phyloP scores from a whole-genome alignment of 1,140 invertebrate genomes.

The Leptopilina clavipes region DNA sequence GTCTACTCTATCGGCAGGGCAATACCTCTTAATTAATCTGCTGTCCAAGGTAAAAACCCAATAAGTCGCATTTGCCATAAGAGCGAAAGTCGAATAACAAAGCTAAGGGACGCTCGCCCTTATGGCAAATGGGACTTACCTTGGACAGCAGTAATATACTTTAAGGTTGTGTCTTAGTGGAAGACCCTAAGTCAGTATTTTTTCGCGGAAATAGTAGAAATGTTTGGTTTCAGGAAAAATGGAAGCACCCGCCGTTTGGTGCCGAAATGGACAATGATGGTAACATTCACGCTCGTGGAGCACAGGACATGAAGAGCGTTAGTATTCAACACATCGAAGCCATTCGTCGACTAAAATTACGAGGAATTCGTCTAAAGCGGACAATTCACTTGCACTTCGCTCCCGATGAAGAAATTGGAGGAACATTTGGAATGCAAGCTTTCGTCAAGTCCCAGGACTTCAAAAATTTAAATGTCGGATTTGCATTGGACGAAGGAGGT shows the following conservation, averaged over 20 bases:
- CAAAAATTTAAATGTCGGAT: constrained; percentile 88
- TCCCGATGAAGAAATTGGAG: constrained; percentile 94
- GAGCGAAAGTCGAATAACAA: too few species aligned
- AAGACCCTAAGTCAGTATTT: too few species aligned
- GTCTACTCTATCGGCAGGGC: too few species aligned
- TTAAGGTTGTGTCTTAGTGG: too few species aligned
- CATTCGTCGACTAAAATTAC: constrained; percentile 75
- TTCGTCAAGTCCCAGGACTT: constrained; percentile 88
- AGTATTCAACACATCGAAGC: too few species aligned
- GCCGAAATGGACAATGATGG: constrained; percentile 85
- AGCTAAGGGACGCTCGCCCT: too few species aligned
- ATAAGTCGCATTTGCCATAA: too few species aligned
- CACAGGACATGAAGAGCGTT: constrained; percentile 87
- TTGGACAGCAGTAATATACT: too few species aligned
- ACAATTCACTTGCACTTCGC: constrained; percentile 78
- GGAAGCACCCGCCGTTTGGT: constrained; percentile 88
- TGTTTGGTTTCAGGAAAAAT: constrained; percentile 78
- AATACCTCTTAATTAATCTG: too few species aligned
- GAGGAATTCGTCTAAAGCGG: constrained; percentile 74
- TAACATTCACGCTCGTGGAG: constrained; percentile 88
- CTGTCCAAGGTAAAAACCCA: too few species aligned
- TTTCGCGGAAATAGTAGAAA: too few species aligned
- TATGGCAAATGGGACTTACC: too few species aligned
- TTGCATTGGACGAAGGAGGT: constrained; percentile 93
- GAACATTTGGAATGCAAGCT: constrained; percentile 84